These are phyloP conservation scores for Nomada hirtipes DNA, from an alignment of 2,888 invertebrate species.

Conservation along the genomic window DNA sequence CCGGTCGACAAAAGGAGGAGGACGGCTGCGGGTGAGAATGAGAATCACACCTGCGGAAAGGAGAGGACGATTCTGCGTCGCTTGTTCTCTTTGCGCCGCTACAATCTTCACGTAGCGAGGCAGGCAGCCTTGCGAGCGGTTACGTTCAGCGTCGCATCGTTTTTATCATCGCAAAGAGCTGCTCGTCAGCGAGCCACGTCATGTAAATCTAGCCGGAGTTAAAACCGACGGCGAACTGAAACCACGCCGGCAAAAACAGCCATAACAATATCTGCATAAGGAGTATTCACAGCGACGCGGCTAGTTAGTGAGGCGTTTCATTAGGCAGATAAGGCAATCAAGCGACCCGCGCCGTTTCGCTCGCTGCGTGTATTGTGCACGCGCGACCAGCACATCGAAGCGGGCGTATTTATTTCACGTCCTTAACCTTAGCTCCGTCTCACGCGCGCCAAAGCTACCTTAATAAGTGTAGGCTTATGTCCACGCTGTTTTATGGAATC, in stretches of 20 bases:
- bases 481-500: conserved; percentile 54
- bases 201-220: conserved; percentile 74
- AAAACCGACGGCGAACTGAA: conserved; percentile 71
- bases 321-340: conserved; percentile 83
- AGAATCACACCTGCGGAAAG: conserved; percentile 4
- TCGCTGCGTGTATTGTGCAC: conserved; percentile 57
- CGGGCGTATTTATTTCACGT: conserved; percentile 43
- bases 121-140: conserved; percentile 21
- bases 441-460: conserved; percentile 40
- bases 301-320: conserved; percentile 82
- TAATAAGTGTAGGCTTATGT: conserved; percentile 61
- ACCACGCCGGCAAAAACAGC: conserved; percentile 77
- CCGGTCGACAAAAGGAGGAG: background rate
- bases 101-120: conserved; percentile 27
- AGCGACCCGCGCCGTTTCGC: conserved; percentile 71
- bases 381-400: background rate
- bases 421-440: conserved; percentile 42
- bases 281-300: conserved; percentile 63
- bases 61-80: background rate
- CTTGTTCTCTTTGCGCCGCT: background rate
- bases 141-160: conserved; percentile 22
- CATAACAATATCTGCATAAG: conserved; percentile 80
- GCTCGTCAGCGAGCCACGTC: conserved; percentile 65
- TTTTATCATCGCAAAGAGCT: conserved; percentile 49
- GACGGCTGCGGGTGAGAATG: background rate